Evolutionary conservation across 2,888 invertebrate genomes (phyloP).

Genomic region (Drosophila quinaria): DNA sequence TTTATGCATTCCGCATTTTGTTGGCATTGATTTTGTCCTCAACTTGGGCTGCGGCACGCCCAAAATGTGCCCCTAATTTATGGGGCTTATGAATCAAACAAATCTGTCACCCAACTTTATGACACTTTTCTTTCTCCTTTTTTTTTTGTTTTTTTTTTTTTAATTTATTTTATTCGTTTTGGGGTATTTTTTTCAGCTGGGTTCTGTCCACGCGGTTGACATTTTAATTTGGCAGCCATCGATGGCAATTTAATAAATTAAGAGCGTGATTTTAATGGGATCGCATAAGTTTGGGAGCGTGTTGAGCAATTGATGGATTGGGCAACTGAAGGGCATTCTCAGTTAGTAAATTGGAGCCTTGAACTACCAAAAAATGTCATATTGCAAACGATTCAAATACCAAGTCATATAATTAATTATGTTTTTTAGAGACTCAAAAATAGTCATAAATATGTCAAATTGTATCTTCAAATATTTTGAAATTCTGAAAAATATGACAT

Average conservation of each 20-base stretch:
- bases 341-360: constrained; percentile 32
- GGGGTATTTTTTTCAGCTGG: constrained; percentile 13
- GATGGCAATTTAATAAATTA: constrained; percentile 75
- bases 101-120: constrained; percentile 78
- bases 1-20: constrained; percentile 70
- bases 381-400: not conserved
- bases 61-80: constrained; percentile 69
- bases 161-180: constrained; percentile 1
- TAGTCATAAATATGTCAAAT: constrained; percentile 28
- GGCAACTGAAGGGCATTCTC: constrained; percentile 57
- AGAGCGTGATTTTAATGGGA: constrained; percentile 65
- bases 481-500: constrained; percentile 5
- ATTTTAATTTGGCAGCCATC: constrained; percentile 81
- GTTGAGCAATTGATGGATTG: constrained; percentile 65
- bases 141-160: not conserved
- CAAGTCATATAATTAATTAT: not conserved
- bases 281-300: constrained; percentile 43
- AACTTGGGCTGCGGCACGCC: constrained; percentile 60
- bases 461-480: not conserved
- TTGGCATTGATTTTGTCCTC: constrained; percentile 61
- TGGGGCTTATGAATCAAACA: constrained; percentile 73
- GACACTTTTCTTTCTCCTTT: constrained; percentile 58
- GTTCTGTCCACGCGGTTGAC: constrained; percentile 62
- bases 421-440: not conserved
- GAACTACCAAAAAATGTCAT: constrained; percentile 34